Evolutionary conservation across 1,140 invertebrate species (phyloP), one percentile per base, ranked within the genome.

Genomic region (Rhopalosiphum maidis): DNA sequence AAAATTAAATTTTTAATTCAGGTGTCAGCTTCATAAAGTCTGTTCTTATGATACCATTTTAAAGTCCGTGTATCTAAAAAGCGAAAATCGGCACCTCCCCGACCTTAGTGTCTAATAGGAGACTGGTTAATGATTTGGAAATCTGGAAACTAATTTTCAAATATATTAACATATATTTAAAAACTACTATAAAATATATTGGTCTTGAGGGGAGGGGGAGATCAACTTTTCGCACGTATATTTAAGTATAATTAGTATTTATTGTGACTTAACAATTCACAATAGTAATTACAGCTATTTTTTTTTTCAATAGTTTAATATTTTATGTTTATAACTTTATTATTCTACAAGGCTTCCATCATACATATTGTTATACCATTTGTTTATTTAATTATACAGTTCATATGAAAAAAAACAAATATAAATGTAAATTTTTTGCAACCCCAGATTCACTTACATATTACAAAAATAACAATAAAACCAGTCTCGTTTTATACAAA

Each of bases 401-500:
- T 77, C 60, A 77, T 77, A 77, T 77, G 60, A 77, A 77, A 68
- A 68, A 77, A 77, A 77, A 77, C 60, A 77, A 77, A 77, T 86
- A 86, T 86, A 86, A 86, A 86, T 86, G 83, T 41, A 86, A 86
- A 86, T 86, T 41, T 86, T 86, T 25, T 43, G 23, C 23, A 25
- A 41, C 23, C 83, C 37, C 37, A 41, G 9, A 43, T 25, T 86
- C 37, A 43, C 37, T 43, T 43, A 86, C 37, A 43, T 86, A 86
- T 86, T 86, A 86, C 83, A 86, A 86, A 86, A 86, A 43, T 86
- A 43, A 41, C 23, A 86, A 86, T 41, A 86, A 86, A 41, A 86
- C 37, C 41, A 86, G 37, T 43, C 41, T 86, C 37, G 23, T 86
- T 8, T 86, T 25, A 86, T 37, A 83, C 21, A 83, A 83, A 41